Base-by-base conservation (phyloP, 2,113 vertebrate genomes). In the Brachyhypopomus gauderio region DNA sequence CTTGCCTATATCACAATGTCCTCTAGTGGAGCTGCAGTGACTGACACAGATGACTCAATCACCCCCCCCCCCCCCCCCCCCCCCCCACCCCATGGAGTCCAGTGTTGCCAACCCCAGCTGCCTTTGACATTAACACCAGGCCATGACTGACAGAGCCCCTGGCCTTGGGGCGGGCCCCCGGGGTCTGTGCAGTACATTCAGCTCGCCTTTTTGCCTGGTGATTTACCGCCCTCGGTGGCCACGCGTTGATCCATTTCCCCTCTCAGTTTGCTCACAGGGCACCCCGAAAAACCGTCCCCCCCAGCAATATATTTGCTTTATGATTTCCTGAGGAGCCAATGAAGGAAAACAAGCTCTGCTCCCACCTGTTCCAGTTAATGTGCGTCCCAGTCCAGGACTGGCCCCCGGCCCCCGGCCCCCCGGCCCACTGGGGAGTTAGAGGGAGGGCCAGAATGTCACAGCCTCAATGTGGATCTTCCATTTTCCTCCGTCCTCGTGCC, bases 261-360 rank as follows among this genome's bases (percentile, higher is more conserved):
- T 94, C 92, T 94, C 90, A 83, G 89, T 91, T 94, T 93, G 90
- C 92, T 94, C 92, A 92, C 92, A 93, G 94, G 92, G 92, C 91
- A 94, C 92, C 93, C 91, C 90, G 89, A 94, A 93, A 86, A 96
- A 92, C 88, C 88, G 87, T 91, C 94, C 90, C 45, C 45, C 91
- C 88, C 91, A 88, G 92, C 88, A 89, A 93, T 93, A 93, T 94
- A 93, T 95, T 94, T 95, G 92, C 89, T 94, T 95, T 94, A 93
- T 95, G 94, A 93, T 94, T 95, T 95, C 92, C 94, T 94, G 90
- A 86, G 88, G 89, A 94, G 88, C 89, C 85, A 80, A 91, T 89
- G 89, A 93, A 94, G 91, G 88, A 95, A 94, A 93, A 92, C 88
- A 90, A 83, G 75, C 72, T 52, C 16, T 22, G 22, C 85, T 70